A percentile compares a stretch with the other conserved stretches of the same genome.
Evolutionary conservation across 23 tunicate genomes (phyloP).

Genomic region (Phallusia fumigata): DNA sequence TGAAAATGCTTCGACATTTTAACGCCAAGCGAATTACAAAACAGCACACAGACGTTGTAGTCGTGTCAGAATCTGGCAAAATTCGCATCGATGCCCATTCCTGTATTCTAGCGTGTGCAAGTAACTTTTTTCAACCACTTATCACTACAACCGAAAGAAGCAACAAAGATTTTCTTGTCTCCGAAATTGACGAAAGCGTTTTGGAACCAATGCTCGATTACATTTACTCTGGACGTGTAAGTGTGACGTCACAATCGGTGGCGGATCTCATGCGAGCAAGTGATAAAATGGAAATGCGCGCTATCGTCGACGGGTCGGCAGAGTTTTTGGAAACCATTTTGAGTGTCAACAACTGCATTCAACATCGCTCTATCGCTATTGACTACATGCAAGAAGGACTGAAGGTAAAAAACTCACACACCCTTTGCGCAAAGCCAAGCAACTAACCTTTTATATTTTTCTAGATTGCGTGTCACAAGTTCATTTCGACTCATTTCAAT

Average conservation of each 20-base stretch:
- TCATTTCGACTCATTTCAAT: constrained; percentile 45
- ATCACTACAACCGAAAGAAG: constrained; percentile 14
- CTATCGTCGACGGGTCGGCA: constrained; percentile 71
- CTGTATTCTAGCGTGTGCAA: constrained; percentile 34
- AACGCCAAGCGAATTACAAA: constrained; percentile 40
- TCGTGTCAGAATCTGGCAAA: constrained; percentile 31
- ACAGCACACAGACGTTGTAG: constrained; percentile 40
- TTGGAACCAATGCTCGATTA: constrained; percentile 33
- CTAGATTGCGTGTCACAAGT: constrained; percentile 20
- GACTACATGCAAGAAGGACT: constrained; percentile 59
- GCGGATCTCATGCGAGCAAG: constrained; percentile 44
- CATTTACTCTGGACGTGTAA: constrained; percentile 63
- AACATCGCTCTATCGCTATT: constrained; percentile 39
- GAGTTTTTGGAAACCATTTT: constrained; percentile 59
- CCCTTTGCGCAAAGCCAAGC: background rate
- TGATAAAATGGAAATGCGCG: constrained; percentile 30
- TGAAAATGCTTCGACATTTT: constrained; percentile 72
- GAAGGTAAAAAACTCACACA: constrained; percentile 38
- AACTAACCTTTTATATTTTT: constrained; percentile 8
- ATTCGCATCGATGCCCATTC: constrained; percentile 38
- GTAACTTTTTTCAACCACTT: constrained; percentile 36
- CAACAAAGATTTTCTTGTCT: background rate
- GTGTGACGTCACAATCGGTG: constrained; percentile 45
- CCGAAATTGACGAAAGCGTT: constrained; percentile 52
- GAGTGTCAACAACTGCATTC: constrained; percentile 56